Base-by-base conservation (phyloP, 2,113 vertebrate species). In the Thalassoma bifasciatum region DNA sequence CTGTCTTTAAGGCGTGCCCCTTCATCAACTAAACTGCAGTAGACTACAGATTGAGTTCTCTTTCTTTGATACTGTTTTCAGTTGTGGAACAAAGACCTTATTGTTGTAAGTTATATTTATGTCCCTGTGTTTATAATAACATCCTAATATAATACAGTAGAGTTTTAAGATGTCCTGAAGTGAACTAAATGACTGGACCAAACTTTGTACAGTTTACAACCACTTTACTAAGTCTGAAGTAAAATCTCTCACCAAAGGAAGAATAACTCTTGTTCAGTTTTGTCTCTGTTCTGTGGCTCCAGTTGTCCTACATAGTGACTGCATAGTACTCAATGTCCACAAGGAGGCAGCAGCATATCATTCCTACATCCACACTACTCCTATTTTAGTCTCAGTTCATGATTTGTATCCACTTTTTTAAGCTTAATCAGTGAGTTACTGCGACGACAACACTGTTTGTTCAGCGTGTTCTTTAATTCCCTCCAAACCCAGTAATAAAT, bases 291-390 rank as follows among this genome's bases (percentile, higher is more conserved):
- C 10, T 46, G 8, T 11, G 37, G 5, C 30, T n/a, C 6, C 36
- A 22, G 6, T 37, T 71, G 53, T 10, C 24, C 54, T 40, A 9
- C 8, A 37, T 16, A 46, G 30, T 23, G 26, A 56, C 50, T 47
- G 47, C 37, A 66, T 8, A 75, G 38, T 50, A 10, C 34, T 4
- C 62, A 40, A 53, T 21, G 56, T 47, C 90, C 90, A 91, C 88
- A 83, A 53, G 91, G 65, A 72, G 91, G 86, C 83, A 90, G 87
- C 74, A 91, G 64, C 69, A 70, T 50, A 56, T 64, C 73, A 79
- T 62, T 2, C 1, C 30, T 44, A 17, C 10, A 49, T 1, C 11
- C 8, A 10, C 54, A 19, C 34, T 10, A 10, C 10, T n/a, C 19
- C 30, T 4, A 3, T 2, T 37, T 22, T 40, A 0, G 22, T 53